A percentile compares a stretch with the other conserved stretches of the same genome.
These are phyloP conservation scores for Kryptolebias ocellatus DNA, from an alignment of 2,797 vertebrate genomes.

Conservation along the genomic window DNA sequence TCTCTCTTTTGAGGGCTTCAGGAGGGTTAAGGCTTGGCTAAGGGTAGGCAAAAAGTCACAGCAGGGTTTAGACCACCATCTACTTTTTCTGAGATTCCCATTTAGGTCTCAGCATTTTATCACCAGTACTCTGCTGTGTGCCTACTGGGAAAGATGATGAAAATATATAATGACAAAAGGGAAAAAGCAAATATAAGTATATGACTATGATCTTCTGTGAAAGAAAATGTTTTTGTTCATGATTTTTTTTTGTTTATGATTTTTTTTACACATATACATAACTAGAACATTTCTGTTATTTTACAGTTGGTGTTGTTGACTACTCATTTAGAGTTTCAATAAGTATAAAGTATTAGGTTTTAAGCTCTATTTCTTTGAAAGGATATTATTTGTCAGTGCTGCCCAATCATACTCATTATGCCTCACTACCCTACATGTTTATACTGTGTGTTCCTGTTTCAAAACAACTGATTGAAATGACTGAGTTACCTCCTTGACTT, in stretches of 20 bases:
- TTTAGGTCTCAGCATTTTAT: constrained; percentile 27
- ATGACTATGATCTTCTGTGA: constrained; percentile 33
- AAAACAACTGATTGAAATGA: background rate
- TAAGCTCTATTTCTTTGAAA: no score
- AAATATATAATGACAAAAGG: background rate
- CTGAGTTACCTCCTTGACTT: background rate
- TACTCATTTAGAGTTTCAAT: background rate
- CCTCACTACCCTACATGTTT: background rate
- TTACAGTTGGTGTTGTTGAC: constrained; percentile 7
- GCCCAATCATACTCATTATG: background rate
- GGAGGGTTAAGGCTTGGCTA: background rate
- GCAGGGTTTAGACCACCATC: constrained; percentile 41
- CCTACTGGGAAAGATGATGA: background rate
- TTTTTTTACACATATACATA: constrained; percentile 24
- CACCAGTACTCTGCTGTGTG: background rate
- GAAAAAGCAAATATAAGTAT: constrained; percentile 29
- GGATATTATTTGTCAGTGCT: background rate
- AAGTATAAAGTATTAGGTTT: no score
- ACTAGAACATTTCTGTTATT: constrained; percentile 3
- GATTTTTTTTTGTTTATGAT: constrained; percentile 35
- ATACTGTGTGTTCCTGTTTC: background rate
- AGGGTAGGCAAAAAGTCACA: constrained; percentile 22
- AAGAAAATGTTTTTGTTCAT: constrained; percentile 21
- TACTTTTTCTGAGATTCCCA: constrained; percentile 25
- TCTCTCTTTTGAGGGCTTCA: constrained; percentile 16